Evolutionary conservation across 2,888 invertebrate genomes (phyloP), one percentile per base, ranked within the genome.

Genomic region (Drosophila neotestacea): DNA sequence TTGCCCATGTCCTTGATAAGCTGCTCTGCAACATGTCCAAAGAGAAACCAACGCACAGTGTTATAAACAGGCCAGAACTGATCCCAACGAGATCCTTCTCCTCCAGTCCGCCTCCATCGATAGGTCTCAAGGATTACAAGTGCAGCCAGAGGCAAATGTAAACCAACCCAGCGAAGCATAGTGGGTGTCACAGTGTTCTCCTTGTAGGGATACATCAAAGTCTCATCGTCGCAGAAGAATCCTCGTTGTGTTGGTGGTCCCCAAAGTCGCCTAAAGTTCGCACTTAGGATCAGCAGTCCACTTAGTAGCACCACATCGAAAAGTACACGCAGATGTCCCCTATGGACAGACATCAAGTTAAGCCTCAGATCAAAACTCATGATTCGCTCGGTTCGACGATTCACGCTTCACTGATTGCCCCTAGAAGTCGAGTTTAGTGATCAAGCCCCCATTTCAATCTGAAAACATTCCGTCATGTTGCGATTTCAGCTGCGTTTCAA

Each of bases 191-290:
- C 60, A 0, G 90, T 86, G 59, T 77, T 70, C 41, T 76, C 58
- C 7, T 52, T 78, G 41, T 80, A 89, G 0, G 91, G 91, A 75
- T 89, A 89, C 80, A 77, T 88, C 10, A 90, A 50, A 0, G 82
- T 50, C 34, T 81, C 79, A 47, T 90, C 90, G 44, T 79, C 63
- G 28, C 90, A 90, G 56, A 87, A 90, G 71, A 91, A 90, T 0
- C 91, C 91, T 1, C 87, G 84, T 27, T 77, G 73, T 1, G 81
- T 79, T 3, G 75, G 34, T 0, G 44, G 16, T 4, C 69, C 60
- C 73, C 71, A 75, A 0, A 89, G 4, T 0, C 6, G 1, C 1
- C 9, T 30, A 7, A 75, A 73, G 16, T 77, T 70, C 4, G 30
- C 44, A 1, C 56, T 30, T 5, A 89, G 9, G 2, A 54, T 16